Evolutionary conservation across 2,113 vertebrate genomes (phyloP).

Genomic region (Gambusia holbrooki): DNA sequence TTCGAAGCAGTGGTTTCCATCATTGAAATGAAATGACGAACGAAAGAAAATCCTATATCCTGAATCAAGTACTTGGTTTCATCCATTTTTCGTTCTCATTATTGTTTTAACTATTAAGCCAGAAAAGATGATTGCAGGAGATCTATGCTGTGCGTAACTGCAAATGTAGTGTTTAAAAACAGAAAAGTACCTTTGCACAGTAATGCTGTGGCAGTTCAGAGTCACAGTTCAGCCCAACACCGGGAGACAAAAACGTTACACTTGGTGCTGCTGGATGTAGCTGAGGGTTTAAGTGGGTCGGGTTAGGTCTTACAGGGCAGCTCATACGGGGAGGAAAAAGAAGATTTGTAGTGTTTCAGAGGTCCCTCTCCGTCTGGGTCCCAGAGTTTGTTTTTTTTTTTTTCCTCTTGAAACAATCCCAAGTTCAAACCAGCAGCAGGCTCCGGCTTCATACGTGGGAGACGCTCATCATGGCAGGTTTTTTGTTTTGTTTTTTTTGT

Average conservation of each 20-base stretch:
- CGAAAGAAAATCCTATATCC: slow-evolving; percentile 32
- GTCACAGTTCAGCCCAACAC: slow-evolving; percentile 20
- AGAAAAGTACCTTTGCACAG: slow-evolving; percentile 48
- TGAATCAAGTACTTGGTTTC: background rate
- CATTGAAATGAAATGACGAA: slow-evolving; percentile 12
- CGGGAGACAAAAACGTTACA: slow-evolving; percentile 13
- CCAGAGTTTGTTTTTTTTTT: slow-evolving; percentile 27
- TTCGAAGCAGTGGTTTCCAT: slow-evolving; percentile 4
- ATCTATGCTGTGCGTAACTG: background rate
- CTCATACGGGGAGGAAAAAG: slow-evolving; percentile 11
- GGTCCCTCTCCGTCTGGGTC: slow-evolving; percentile 40
- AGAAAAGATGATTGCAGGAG: slow-evolving; percentile 4
- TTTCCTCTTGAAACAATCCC: slow-evolving; percentile 18
- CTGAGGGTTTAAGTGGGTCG: slow-evolving; percentile 8
- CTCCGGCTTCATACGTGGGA: slow-evolving; percentile 25
- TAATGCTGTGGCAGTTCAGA: slow-evolving; percentile 27
- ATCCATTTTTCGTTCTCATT: background rate
- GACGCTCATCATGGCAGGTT: slow-evolving; percentile 24
- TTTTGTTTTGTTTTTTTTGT: background rate
- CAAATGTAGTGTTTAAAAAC: slow-evolving; percentile 59
- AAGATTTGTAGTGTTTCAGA: slow-evolving; percentile 40
- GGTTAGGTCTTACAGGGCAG: slow-evolving; percentile 2
- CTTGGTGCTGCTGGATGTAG: slow-evolving; percentile 19
- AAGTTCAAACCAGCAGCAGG: slow-evolving; percentile 20
- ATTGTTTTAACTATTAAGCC: slow-evolving; percentile 5